Evolutionary conservation across 2,888 invertebrate species (phyloP).

Genomic region (Thecophora atra): DNA sequence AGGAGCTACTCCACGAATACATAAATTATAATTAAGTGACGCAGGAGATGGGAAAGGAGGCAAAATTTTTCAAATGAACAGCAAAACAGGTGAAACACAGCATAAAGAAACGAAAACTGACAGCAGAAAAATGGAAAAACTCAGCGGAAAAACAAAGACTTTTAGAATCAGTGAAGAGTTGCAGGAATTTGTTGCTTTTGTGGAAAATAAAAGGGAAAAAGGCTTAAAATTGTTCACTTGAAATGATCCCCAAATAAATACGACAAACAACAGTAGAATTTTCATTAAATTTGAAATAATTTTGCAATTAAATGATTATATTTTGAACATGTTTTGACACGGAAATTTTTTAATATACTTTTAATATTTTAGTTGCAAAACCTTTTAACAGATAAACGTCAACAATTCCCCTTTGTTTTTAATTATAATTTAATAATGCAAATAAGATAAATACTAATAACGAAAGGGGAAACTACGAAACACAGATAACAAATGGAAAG

Average conservation of each 20-base stretch:
- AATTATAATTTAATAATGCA: too few species aligned
- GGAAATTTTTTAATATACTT: too few species aligned
- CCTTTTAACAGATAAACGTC: too few species aligned
- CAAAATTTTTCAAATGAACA: neutral
- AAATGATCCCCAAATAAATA: neutral
- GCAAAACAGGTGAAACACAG: neutral
- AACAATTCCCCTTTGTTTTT: too few species aligned
- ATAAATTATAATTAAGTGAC: neutral
- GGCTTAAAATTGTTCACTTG: too few species aligned
- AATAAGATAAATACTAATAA: too few species aligned
- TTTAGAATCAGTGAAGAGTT: neutral
- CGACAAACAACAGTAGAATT: neutral
- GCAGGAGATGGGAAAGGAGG: neutral
- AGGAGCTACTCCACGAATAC: neutral
- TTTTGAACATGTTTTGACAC: neutral
- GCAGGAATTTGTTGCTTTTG: neutral
- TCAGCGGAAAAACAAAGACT: neutral
- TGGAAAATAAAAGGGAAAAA: too few species aligned
- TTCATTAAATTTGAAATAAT: neutral
- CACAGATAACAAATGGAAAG: too few species aligned
- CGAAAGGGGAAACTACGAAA: too few species aligned
- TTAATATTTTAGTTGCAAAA: too few species aligned
- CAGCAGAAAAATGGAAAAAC: neutral
- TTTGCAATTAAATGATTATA: neutral
- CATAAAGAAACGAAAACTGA: neutral